Percentiles rank a stretch among this genome's conserved stretches.
phyloP scores from a whole-genome alignment of 2,888 invertebrate species.

The Nebria salina region DNA sequence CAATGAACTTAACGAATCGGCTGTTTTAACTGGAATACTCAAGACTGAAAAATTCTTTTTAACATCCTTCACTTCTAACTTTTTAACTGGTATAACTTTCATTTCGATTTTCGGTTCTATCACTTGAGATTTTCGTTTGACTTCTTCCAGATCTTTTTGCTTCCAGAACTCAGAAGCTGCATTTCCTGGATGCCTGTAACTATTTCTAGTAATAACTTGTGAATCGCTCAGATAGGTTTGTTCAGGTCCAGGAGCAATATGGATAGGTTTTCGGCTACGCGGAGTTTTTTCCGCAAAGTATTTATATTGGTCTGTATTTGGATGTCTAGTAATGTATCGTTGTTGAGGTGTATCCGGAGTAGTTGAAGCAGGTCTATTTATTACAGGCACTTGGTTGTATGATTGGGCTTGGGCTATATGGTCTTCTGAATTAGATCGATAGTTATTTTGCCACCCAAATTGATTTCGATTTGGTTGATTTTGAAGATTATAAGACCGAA shows the following conservation, averaged over 20 bases:
- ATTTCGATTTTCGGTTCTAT: slow-evolving; percentile 20
- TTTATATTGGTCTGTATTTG: slow-evolving; percentile 62
- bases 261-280: slow-evolving; percentile 77
- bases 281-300: slow-evolving; percentile 79
- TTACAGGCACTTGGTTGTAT: slow-evolving; percentile 43
- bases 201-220: slow-evolving; percentile 60
- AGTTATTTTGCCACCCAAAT: slow-evolving; percentile 54
- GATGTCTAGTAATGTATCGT: slow-evolving; percentile 51
- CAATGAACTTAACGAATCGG: slow-evolving; percentile 35
- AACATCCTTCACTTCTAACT: slow-evolving; percentile 22
- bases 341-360: slow-evolving; percentile 57
- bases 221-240: slow-evolving; percentile 66
- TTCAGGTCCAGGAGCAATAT: slow-evolving; percentile 65
- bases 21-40: slow-evolving; percentile 41
- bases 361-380: slow-evolving; percentile 59
- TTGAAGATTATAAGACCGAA: slow-evolving; percentile 42
- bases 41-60: slow-evolving; percentile 37
- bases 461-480: slow-evolving; percentile 47
- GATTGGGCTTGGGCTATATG: slow-evolving; percentile 53
- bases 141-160: slow-evolving; percentile 68
- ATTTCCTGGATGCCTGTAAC: slow-evolving; percentile 57
- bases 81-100: slow-evolving; percentile 9
- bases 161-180: slow-evolving; percentile 74
- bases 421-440: slow-evolving; percentile 60
- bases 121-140: slow-evolving; percentile 32